Conservation (phyloP, 2,888 invertebrate genomes). For the Zeuzera pyrina region DNA sequence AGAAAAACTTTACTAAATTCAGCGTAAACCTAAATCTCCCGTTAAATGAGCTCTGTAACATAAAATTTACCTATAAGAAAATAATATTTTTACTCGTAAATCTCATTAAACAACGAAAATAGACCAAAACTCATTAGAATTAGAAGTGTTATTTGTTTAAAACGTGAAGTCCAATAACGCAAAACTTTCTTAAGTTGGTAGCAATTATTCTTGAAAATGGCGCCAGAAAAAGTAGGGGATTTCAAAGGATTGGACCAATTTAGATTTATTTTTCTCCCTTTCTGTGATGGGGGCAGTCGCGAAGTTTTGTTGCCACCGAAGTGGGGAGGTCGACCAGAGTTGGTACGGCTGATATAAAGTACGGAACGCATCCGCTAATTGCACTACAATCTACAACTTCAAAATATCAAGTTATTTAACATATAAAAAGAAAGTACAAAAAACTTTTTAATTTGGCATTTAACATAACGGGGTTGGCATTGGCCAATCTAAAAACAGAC, state of each 20-base stretch:
- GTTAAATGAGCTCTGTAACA: slow-evolving; percentile 7
- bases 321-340: slow-evolving; percentile 17
- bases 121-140: background rate
- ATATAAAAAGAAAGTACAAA: too few relatives aligned
- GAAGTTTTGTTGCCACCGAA: slow-evolving; percentile 54
- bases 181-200: slow-evolving; percentile 45
- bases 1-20: too few relatives aligned
- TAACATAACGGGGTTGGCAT: too few relatives aligned
- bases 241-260: slow-evolving; percentile 67
- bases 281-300: slow-evolving; percentile 24
- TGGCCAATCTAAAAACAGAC: too few relatives aligned
- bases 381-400: too few relatives aligned
- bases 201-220: slow-evolving; percentile 66
- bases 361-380: too few relatives aligned
- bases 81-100: slow-evolving; percentile 36
- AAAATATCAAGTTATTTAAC: too few relatives aligned
- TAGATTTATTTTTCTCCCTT: slow-evolving; percentile 70
- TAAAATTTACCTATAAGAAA: slow-evolving; percentile 34
- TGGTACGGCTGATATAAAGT: slow-evolving; percentile 21
- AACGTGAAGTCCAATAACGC: slow-evolving; percentile 13
- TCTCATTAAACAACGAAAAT: slow-evolving; percentile 11
- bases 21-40: too few relatives aligned
- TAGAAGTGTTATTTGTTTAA: slow-evolving; percentile 18
- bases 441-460: too few relatives aligned
- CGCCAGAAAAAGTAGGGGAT: slow-evolving; percentile 66